phyloP scores from a whole-genome alignment of 1,140 invertebrate genomes.

The Zaprionus lachaisei region DNA sequence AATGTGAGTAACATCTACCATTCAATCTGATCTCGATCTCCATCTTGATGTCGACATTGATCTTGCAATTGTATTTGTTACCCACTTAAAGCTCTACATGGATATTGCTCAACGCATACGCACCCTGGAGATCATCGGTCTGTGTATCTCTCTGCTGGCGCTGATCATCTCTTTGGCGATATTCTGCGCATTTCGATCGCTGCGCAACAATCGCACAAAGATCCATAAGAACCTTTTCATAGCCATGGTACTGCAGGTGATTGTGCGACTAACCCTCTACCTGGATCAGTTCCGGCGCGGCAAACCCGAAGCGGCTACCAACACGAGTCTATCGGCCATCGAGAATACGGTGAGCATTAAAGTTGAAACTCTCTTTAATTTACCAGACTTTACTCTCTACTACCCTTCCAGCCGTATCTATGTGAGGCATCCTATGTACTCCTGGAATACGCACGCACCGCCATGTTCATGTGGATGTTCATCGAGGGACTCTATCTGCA shows the following conservation, averaged over 20 bases:
- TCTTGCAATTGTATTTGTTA: neutral
- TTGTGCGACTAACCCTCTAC: conserved; percentile 93
- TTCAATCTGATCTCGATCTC: neutral
- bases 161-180: conserved; percentile 91
- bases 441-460: conserved; percentile 94
- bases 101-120: conserved; percentile 91
- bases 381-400: neutral
- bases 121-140: conserved; percentile 92
- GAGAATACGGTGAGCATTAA: conserved; percentile 90
- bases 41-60: neutral
- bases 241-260: conserved; percentile 93
- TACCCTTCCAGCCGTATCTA: conserved; percentile 88
- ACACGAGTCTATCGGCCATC: conserved; percentile 86
- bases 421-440: conserved; percentile 92
- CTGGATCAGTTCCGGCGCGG: conserved; percentile 89
- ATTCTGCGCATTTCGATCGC: conserved; percentile 91
- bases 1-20: conserved; percentile 66
- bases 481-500: conserved; percentile 95
- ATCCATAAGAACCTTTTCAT: conserved; percentile 96
- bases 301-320: conserved; percentile 56
- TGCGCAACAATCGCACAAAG: conserved; percentile 93
- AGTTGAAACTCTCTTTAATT: neutral
- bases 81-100: conserved; percentile 48
- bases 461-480: conserved; percentile 98
- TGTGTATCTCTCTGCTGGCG: conserved; percentile 91